Conservation (phyloP, 30 jellyfish, hydroid and myxozoan genomes). For the Pseudorhiza aurosa region DNA sequence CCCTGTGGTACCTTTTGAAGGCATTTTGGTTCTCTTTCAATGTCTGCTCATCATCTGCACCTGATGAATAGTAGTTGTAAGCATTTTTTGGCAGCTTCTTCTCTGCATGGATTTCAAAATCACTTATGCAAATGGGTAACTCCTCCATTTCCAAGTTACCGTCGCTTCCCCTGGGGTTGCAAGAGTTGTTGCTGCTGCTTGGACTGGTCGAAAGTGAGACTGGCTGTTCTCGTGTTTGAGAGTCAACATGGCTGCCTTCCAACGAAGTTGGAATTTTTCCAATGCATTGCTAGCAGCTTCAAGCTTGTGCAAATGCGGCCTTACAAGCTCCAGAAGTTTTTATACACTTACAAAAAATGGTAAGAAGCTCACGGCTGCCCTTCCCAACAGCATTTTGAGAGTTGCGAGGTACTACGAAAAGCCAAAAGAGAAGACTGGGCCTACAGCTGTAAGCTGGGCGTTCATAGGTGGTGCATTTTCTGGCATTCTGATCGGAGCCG, state of each 20-base stretch:
- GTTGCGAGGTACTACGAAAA: constrained; percentile 80
- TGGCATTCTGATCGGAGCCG: constrained; percentile 70
- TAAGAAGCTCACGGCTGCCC: neutral
- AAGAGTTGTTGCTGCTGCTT: constrained; percentile 4
- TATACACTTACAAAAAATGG: constrained; percentile 30
- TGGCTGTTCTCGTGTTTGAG: neutral
- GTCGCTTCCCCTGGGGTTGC: neutral
- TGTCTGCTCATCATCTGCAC: constrained; percentile 91
- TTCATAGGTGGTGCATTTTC: constrained; percentile 73
- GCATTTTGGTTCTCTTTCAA: constrained; percentile 71
- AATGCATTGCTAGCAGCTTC: constrained; percentile 6
- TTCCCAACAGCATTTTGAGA: constrained; percentile 19
- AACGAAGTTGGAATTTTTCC: neutral
- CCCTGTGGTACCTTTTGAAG: constrained; percentile 64
- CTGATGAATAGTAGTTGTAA: constrained; percentile 68
- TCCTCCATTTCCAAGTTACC: neutral
- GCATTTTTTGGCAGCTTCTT: constrained; percentile 62
- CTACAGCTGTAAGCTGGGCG: constrained; percentile 62
- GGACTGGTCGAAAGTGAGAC: no score
- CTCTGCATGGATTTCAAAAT: constrained; percentile 70
- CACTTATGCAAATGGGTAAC: constrained; percentile 58
- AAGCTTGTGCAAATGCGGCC: constrained; percentile 28
- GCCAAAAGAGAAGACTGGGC: constrained; percentile 89
- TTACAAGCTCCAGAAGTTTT: neutral
- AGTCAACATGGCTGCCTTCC: constrained; percentile 2